phyloP scores from a whole-genome alignment of 1,140 invertebrate species.

The Subanguina moxae region DNA sequence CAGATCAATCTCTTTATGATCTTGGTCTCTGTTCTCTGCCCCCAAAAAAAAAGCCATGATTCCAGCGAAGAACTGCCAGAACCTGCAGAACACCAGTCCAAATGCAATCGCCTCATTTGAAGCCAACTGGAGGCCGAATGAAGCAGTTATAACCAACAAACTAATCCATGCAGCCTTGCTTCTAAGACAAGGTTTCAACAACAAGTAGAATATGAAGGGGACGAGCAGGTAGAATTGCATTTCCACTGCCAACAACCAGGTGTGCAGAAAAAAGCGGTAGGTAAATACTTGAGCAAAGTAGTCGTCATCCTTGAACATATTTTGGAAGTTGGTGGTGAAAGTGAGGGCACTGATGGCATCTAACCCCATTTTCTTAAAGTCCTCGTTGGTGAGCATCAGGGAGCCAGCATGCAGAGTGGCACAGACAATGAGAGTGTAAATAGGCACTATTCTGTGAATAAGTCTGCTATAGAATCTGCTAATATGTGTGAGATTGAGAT shows the following conservation, averaged over 20 bases:
- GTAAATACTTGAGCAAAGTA: slow-evolving; percentile 33
- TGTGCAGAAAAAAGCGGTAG: slow-evolving; percentile 32
- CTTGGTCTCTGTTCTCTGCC: slow-evolving; percentile 2
- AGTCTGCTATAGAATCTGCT: slow-evolving; percentile 40
- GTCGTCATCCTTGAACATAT: slow-evolving; percentile 24
- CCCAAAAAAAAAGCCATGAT: slow-evolving; percentile 30
- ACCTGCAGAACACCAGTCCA: slow-evolving; percentile 30
- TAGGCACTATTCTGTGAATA: slow-evolving; percentile 39
- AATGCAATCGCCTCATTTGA: slow-evolving; percentile 12
- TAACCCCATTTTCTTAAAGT: slow-evolving; percentile 27
- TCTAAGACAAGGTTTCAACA: background rate
- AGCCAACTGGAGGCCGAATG: slow-evolving; percentile 4
- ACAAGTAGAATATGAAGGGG: slow-evolving; percentile 22
- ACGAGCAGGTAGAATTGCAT: slow-evolving; percentile 47
- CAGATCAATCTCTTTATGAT: slow-evolving; percentile 6
- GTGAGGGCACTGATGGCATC: slow-evolving; percentile 27
- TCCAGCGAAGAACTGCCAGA: slow-evolving; percentile 41
- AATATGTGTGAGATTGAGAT: background rate
- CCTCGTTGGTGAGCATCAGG: slow-evolving; percentile 11
- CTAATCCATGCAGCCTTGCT: background rate
- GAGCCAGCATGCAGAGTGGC: slow-evolving; percentile 22
- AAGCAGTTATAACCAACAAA: slow-evolving; percentile 9
- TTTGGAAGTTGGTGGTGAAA: slow-evolving; percentile 27
- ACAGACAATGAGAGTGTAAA: slow-evolving; percentile 39
- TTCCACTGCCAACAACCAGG: slow-evolving; percentile 45